Conservation (phyloP, 2,888 invertebrate genomes). For the Lasioglossum figueresi region DNA sequence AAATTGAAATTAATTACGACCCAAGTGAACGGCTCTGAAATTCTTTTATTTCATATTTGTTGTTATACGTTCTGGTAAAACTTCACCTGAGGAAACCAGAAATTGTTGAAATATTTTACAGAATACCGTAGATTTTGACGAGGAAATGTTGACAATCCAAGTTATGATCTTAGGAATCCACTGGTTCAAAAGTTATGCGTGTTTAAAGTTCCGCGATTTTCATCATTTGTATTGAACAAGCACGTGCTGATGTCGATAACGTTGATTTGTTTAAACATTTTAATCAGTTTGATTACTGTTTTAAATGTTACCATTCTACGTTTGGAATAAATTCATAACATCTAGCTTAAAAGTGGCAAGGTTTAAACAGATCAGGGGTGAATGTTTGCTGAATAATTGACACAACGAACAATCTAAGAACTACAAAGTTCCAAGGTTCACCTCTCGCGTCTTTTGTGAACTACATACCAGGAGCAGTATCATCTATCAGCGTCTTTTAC, state of each 20-base stretch:
- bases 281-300: neutral
- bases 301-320: neutral
- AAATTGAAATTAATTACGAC: neutral
- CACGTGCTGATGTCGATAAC: no score
- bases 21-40: no score
- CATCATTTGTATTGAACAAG: no score
- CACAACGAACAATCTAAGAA: neutral
- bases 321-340: neutral
- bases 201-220: no score
- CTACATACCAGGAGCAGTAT: neutral
- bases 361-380: neutral
- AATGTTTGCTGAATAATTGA: neutral
- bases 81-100: no score
- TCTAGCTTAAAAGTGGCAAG: neutral
- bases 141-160: no score
- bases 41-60: no score
- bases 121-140: no score
- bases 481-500: conserved; percentile 26
- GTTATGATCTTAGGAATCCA: no score
- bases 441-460: neutral
- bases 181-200: no score
- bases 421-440: neutral
- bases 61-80: no score
- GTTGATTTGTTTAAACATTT: neutral
- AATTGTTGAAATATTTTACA: no score